Evolutionary conservation across 2,113 vertebrate genomes (phyloP).

Genomic region (Chauna torquata): DNA sequence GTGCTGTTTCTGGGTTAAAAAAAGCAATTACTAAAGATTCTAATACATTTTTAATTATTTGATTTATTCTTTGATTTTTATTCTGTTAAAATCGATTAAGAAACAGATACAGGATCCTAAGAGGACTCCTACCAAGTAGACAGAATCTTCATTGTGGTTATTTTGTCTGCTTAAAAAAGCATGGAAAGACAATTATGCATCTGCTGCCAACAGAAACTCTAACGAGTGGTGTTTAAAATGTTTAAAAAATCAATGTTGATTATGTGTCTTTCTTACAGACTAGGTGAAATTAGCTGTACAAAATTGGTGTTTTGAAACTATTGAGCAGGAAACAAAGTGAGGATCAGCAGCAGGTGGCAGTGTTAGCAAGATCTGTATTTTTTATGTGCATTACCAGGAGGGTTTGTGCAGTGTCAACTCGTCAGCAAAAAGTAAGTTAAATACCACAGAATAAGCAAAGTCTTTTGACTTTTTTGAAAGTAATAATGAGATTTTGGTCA

Average conservation of each 20-base stretch:
- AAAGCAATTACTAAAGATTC: neutral
- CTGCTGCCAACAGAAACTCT: neutral
- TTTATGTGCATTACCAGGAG: neutral
- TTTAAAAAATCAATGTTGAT: neutral
- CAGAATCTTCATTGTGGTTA: neutral
- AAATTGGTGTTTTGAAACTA: neutral
- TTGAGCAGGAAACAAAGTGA: neutral
- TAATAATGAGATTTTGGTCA: neutral
- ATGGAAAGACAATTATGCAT: neutral
- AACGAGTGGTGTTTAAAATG: neutral
- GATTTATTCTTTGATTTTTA: neutral
- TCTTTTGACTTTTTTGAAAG: neutral
- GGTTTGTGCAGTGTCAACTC: neutral
- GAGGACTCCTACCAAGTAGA: neutral
- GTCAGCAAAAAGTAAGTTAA: neutral
- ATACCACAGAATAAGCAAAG: neutral
- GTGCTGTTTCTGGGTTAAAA: neutral
- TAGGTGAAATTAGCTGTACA: neutral
- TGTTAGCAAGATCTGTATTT: slow-evolving; percentile 37
- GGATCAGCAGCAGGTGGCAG: slow-evolving; percentile 70
- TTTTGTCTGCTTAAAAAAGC: neutral
- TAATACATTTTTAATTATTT: neutral
- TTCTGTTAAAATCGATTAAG: neutral
- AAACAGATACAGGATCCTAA: neutral
- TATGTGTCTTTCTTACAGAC: neutral